Conservation (phyloP, 2,113 vertebrate genomes). For the Pipa parva region DNA sequence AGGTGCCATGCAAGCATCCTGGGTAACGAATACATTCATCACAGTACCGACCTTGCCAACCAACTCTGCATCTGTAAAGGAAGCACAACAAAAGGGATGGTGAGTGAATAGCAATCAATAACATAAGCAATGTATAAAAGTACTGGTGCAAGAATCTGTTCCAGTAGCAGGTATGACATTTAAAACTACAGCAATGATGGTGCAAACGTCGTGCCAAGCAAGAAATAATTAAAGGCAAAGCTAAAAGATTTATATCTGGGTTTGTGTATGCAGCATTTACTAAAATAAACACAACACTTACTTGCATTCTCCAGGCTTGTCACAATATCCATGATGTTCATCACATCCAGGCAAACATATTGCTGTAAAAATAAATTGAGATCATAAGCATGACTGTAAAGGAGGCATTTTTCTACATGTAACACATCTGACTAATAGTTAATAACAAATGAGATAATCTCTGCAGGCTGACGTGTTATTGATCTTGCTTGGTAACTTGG, state of each 20-base stretch:
- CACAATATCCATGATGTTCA: slow-evolving; percentile 90
- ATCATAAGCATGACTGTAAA: slow-evolving; percentile 35
- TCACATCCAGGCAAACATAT: slow-evolving; percentile 95
- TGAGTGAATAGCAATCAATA: too few relatives aligned
- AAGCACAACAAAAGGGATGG: slow-evolving; percentile 43
- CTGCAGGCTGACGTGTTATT: slow-evolving; percentile 50
- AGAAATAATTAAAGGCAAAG: not conserved
- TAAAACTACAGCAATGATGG: not conserved
- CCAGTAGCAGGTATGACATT: too few relatives aligned
- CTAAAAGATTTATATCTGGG: not conserved
- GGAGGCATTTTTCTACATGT: not conserved
- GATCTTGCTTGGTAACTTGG: slow-evolving; percentile 55
- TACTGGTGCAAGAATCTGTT: too few relatives aligned
- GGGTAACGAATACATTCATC: slow-evolving; percentile 97
- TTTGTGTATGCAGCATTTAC: not conserved
- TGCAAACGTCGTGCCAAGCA: not conserved
- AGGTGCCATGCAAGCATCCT: slow-evolving; percentile 95
- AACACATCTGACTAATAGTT: slow-evolving; percentile 34
- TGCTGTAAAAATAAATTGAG: slow-evolving; percentile 63
- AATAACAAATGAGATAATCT: slow-evolving; percentile 56
- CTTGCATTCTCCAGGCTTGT: slow-evolving; percentile 98
- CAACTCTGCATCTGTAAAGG: slow-evolving; percentile 83
- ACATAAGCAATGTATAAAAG: too few relatives aligned
- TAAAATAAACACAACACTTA: slow-evolving; percentile 62
- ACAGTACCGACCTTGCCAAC: slow-evolving; percentile 94